phyloP scores from a whole-genome alignment of 2,797 vertebrate genomes.

The Anniella stebbinsi region DNA sequence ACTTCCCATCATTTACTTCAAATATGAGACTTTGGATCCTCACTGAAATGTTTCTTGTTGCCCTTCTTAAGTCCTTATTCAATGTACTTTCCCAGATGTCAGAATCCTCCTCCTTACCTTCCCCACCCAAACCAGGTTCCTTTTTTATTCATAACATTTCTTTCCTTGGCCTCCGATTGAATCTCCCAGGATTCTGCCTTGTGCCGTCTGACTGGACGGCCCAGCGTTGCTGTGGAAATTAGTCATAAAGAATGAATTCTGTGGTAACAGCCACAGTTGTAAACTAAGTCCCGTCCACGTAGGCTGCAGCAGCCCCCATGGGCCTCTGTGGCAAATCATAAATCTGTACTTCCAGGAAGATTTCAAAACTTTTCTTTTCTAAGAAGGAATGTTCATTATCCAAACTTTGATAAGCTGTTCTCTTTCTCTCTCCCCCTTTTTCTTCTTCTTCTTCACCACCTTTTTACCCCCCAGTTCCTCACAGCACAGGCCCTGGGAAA shows the following conservation, averaged over 20 bases:
- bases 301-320: constrained; percentile 69
- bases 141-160: constrained; percentile 62
- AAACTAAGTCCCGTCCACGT: constrained; percentile 53
- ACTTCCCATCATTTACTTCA: constrained; percentile 49
- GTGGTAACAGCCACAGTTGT: constrained; percentile 72
- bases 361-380: constrained; percentile 77
- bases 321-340: constrained; percentile 71
- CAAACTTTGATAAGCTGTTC: constrained; percentile 55
- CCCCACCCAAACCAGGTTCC: background rate
- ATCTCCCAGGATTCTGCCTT: constrained; percentile 50
- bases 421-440: constrained; percentile 32
- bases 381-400: constrained; percentile 67
- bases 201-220: constrained; percentile 45
- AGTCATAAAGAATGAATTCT: constrained; percentile 73
- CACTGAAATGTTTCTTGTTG: constrained; percentile 19
- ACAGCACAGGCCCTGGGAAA: constrained; percentile 21
- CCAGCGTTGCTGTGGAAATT: constrained; percentile 68
- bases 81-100: constrained; percentile 58
- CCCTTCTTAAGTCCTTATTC: constrained; percentile 47
- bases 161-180: constrained; percentile 56
- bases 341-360: constrained; percentile 76
- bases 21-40: constrained; percentile 29
- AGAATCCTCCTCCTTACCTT: constrained; percentile 46
- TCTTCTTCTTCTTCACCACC: constrained; percentile 14
- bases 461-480: constrained; percentile 49